Evolutionary conservation across 2,888 invertebrate species (phyloP), one percentile per base, ranked within the genome.

Genomic region (Antitype chi): DNA sequence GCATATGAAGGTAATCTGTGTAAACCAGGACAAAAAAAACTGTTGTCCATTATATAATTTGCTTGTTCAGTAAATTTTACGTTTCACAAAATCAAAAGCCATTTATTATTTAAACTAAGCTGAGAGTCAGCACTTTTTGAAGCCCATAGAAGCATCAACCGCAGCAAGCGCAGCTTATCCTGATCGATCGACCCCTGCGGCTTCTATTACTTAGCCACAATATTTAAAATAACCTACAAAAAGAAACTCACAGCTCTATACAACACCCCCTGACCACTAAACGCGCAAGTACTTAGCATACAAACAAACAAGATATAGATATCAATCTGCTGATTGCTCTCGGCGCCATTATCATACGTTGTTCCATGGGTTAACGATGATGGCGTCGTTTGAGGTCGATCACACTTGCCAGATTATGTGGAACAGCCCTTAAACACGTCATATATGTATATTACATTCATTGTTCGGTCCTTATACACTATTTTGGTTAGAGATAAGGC

Each of bases 251-350:
- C 91, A 80, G 9, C 92, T 92, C 92, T 85, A 86, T 87, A 87
- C n/a, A 74, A 80, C 69, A 79, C 70, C 55, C 63, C 43, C 69
- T 87, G 84, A 83, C 87, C 83, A 78, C 87, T 90, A 90, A 92
- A 88, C 81, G 87, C 88, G 69, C 82, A 84, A 88, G 89, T 91
- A 90, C 89, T 92, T 91, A 92, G 90, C 89, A 89, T 86, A 91
- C 90, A 89, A 91, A 91, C 91, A 90, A 91, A 93, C 92, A 91
- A 89, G 90, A 91, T 91, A 92, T 89, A 92, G 93, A 93, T 93
- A 91, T 92, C 90, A 91, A 93, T 93, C 93, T 91, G 90, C 88
- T 91, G 91, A 93, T 92, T 91, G 90, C 90, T 79, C 80, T 70
- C 62, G 66, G 55, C 49, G 52, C 74, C 76, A 82, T 82, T 86